phyloP scores from a whole-genome alignment of 2,113 vertebrate species.

The Anolis sagrei region DNA sequence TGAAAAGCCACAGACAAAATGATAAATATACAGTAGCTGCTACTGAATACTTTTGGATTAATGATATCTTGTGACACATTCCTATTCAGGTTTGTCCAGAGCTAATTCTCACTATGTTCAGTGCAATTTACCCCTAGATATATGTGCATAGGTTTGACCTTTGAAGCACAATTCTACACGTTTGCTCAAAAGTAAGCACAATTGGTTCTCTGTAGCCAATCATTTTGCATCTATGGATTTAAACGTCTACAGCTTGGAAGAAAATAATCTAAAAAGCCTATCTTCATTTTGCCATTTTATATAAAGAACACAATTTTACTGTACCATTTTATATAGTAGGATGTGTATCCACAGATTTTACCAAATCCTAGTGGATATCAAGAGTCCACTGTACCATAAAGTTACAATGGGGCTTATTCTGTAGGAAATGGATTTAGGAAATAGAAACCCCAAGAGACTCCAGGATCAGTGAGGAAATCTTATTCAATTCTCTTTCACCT shows the following conservation, averaged over 20 bases:
- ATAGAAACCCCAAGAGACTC: neutral
- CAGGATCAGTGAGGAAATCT: no score
- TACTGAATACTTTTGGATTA: neutral
- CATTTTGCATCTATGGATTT: no score
- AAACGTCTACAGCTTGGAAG: no score
- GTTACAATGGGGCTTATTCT: neutral
- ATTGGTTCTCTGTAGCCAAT: no score
- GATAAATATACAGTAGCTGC: neutral
- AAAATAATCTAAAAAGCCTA: no score
- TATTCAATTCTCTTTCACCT: neutral
- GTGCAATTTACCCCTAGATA: neutral
- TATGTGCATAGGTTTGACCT: neutral
- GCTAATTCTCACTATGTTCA: neutral
- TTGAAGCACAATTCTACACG: neutral
- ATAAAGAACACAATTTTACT: no score
- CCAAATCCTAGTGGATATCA: no score
- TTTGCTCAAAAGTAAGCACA: neutral
- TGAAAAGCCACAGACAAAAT: neutral
- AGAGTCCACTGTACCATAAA: neutral
- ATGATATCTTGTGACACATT: neutral
- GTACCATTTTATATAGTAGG: no score
- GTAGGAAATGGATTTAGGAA: neutral
- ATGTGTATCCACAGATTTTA: no score
- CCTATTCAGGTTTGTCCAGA: neutral
- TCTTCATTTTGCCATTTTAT: no score